A percentile compares a stretch with the other conserved stretches of the same genome.
phyloP scores from a whole-genome alignment of 2,888 invertebrate genomes.

The Drosophila melanocephala region DNA sequence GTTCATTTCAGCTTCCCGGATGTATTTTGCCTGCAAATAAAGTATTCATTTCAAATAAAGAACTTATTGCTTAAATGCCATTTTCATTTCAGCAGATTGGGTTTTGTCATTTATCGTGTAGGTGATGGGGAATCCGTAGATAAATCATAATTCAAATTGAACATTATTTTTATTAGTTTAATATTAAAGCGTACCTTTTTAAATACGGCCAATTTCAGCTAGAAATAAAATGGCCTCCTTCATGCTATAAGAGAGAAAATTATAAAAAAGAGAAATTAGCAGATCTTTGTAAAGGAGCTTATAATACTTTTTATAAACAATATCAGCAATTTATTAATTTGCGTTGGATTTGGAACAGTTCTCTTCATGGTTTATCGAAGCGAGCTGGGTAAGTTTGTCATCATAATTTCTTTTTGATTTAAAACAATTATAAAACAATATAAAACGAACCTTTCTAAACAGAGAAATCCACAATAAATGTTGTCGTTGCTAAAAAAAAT shows the following conservation, averaged over 20 bases:
- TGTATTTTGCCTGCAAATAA: background rate
- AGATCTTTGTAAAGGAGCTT: background rate
- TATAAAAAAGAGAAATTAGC: background rate
- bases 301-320: background rate
- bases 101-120: conserved; percentile 23
- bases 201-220: background rate
- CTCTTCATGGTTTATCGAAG: conserved; percentile 76
- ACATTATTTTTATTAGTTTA: background rate
- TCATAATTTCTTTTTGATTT: conserved; percentile 19
- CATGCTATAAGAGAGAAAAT: background rate
- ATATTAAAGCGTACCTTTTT: background rate
- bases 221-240: background rate
- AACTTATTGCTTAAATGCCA: background rate
- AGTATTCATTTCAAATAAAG: background rate
- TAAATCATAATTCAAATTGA: conserved; percentile 24
- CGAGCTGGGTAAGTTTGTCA: conserved; percentile 77
- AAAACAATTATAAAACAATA: background rate
- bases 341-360: conserved; percentile 67
- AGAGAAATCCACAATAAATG: background rate
- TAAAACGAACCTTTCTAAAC: background rate
- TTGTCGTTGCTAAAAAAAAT: background rate
- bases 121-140: conserved; percentile 43
- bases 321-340: conserved; percentile 32
- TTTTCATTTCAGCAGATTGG: conserved; percentile 10
- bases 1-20: background rate